A percentile compares a stretch with the other conserved stretches of the same genome.
phyloP scores from a whole-genome alignment of 2,797 vertebrate species.

The Bothrops alternatus region DNA sequence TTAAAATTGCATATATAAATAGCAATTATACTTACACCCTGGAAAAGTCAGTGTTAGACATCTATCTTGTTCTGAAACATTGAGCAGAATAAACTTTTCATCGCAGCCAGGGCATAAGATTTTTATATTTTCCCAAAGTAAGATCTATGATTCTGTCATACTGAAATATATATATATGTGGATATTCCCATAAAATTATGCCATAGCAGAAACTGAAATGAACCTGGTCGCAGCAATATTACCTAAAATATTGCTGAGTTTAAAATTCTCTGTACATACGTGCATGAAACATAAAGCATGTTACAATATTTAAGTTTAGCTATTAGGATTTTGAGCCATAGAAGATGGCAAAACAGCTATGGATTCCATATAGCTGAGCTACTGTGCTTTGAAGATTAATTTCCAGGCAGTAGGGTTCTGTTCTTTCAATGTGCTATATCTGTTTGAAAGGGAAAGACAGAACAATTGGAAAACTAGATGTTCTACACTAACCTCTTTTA shows the following conservation, averaged over 20 bases:
- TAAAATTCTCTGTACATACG: not conserved
- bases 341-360: not conserved
- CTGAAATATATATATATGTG: not conserved
- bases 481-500: not conserved
- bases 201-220: not conserved
- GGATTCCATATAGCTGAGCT: not conserved
- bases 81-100: not conserved
- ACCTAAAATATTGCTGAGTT: not conserved
- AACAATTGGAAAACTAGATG: not conserved
- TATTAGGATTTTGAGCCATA: not conserved
- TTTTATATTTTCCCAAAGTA: not conserved
- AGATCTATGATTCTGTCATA: not conserved
- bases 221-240: not conserved
- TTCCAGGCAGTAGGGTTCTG: not conserved
- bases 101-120: not conserved
- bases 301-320: not conserved
- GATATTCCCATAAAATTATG: not conserved
- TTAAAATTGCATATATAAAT: not conserved
- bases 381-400: not conserved
- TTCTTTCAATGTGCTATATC: not conserved
- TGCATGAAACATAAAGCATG: not conserved
- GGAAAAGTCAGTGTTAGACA: not conserved
- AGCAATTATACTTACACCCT: not conserved
- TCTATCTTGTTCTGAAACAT: not conserved
- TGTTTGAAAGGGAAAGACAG: not conserved